These are phyloP conservation scores for Pyrrhosoma nymphula DNA, from an alignment of 2,888 invertebrate genomes.

Conservation along the genomic window DNA sequence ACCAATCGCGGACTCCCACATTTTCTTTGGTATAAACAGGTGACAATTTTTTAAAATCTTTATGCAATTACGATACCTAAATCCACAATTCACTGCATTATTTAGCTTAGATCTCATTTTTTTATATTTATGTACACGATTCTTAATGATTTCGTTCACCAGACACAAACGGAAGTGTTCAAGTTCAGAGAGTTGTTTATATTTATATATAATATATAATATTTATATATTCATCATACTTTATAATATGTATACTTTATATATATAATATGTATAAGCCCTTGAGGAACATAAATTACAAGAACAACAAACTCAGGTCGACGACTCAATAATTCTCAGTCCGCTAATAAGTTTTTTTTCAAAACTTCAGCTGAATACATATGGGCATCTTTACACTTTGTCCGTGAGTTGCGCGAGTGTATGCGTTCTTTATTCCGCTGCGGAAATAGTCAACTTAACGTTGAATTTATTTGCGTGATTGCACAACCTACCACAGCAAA, in stretches of 20 bases:
- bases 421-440: not conserved
- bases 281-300: constrained; percentile 67
- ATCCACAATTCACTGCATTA: constrained; percentile 48
- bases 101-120: constrained; percentile 52
- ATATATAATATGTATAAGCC: constrained; percentile 61
- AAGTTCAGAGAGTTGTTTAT: constrained; percentile 64
- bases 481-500: constrained; percentile 24
- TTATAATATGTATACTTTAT: constrained; percentile 67
- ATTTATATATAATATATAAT: constrained; percentile 67
- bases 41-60: constrained; percentile 65
- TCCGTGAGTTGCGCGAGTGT: not conserved
- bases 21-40: constrained; percentile 68
- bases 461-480: constrained; percentile 21
- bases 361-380: not conserved
- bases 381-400: not conserved
- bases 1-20: constrained; percentile 64
- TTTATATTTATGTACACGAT: constrained; percentile 47
- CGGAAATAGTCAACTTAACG: not conserved
- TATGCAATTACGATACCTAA: constrained; percentile 52
- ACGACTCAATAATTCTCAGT: constrained; percentile 45
- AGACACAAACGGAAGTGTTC: constrained; percentile 65
- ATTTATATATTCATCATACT: constrained; percentile 63
- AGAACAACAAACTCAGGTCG: constrained; percentile 58
- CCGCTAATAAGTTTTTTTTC: not conserved
- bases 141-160: constrained; percentile 49